Conservation (phyloP, 1,140 invertebrate genomes). For the Anastrepha ludens region DNA sequence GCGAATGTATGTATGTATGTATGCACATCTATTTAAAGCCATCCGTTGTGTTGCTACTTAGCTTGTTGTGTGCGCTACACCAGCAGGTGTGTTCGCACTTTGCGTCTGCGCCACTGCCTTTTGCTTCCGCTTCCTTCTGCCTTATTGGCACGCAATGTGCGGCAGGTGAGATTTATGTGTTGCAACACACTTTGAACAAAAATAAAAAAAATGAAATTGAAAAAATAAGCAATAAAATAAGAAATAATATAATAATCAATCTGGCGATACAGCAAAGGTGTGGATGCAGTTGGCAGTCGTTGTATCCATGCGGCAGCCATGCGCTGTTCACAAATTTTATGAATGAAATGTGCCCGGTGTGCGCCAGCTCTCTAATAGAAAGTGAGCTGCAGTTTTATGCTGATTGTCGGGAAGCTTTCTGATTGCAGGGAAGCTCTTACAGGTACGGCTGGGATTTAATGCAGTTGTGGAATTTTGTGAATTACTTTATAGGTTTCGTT, state of each 20-base stretch:
- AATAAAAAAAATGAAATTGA: background rate
- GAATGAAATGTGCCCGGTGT: no score
- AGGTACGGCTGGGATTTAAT: no score
- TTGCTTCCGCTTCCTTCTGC: constrained; percentile 43
- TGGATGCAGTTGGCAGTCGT: background rate
- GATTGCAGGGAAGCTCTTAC: no score
- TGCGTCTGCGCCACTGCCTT: background rate
- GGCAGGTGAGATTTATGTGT: constrained; percentile 24
- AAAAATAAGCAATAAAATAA: background rate
- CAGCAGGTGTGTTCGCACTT: constrained; percentile 31
- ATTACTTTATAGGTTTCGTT: no score
- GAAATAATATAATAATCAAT: constrained; percentile 26
- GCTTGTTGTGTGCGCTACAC: background rate
- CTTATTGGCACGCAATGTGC: background rate
- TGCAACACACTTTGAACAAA: constrained; percentile 10
- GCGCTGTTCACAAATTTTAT: no score
- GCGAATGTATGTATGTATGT: background rate
- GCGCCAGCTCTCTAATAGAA: no score
- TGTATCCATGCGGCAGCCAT: background rate
- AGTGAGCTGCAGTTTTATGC: no score
- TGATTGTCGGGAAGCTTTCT: no score
- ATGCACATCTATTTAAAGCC: background rate
- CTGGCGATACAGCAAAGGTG: background rate
- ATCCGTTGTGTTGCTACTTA: background rate
- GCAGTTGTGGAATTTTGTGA: no score